Base-by-base conservation (phyloP, 2,888 invertebrate genomes). In the Drosophila trichaetosa region DNA sequence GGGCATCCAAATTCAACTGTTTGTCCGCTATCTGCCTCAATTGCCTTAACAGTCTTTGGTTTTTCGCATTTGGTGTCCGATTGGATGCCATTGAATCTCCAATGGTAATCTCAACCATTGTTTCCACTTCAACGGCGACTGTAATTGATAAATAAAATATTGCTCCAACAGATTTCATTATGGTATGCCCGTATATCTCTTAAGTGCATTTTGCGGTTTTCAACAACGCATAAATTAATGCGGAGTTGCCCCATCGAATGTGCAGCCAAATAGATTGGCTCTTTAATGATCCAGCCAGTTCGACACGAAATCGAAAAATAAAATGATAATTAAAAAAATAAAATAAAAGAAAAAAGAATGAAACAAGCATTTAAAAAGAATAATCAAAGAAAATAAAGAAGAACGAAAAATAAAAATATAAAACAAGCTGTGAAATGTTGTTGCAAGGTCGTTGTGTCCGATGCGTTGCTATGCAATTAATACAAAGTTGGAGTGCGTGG, bases 111-210 rank as follows among this genome's bases (percentile, higher is more conserved):
- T 62, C 36, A 34, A 38, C 56, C 53, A 48, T 60, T 51, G 27
- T 36, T 59, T 58, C 27, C 40, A 21, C 29, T 38, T 42, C 21
- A 36, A 10, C 21, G 40, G 40, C 29, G 33, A 6, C 58, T 31
- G 78, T 81, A 82, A 82, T 82, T 73, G 85, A 84, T 85, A 87
- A 89, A 85, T 87, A 73, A 84, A 77, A 77, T 77, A 79, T 87
- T 66, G 58, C 62, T n/a, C 24, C 31, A 54, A 62, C 60, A 61
- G 73, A 79, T 74, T 81, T 71, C 69, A 58, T 62, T 69, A 62
- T 46, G 31, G 16, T 63, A 52, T 69, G 48, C 57, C 64, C 38
- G 59, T 62, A 67, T 68, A 13, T 84, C 46, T 46, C 21, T 89
- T 76, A 83, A 84, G 87, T 87, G 84, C 89, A 81, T 81, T 81